Conservation (phyloP, 2,797 vertebrate genomes). For the Sitta carolinensis region DNA sequence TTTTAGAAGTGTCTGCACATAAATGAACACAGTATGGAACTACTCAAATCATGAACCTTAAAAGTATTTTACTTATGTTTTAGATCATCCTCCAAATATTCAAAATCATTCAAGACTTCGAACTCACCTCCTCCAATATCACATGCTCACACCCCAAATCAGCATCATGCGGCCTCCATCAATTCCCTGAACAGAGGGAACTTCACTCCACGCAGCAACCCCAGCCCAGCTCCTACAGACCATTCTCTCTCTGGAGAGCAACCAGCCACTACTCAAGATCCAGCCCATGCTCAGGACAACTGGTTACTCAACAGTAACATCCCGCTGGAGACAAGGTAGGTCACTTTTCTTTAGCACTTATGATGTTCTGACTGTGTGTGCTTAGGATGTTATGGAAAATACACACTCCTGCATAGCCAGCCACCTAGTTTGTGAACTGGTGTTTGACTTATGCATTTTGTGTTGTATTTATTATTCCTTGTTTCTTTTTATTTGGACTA, state of each 20-base stretch:
- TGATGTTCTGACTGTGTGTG: not conserved
- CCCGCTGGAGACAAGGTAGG: slow-evolving; percentile 96
- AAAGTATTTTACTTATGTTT: not conserved
- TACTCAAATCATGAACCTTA: not conserved
- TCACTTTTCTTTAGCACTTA: not conserved
- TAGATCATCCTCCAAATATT: slow-evolving; percentile 82
- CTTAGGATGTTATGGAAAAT: not conserved
- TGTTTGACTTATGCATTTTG: not conserved
- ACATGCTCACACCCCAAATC: slow-evolving; percentile 91
- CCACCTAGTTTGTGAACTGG: not conserved
- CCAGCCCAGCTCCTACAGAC: slow-evolving; percentile 94
- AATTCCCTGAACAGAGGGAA: slow-evolving; percentile 93
- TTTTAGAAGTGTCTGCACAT: not conserved
- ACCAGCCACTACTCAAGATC: slow-evolving; percentile 83
- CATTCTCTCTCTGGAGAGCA: slow-evolving; percentile 91
- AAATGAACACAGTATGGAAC: not conserved
- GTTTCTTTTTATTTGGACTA: not conserved
- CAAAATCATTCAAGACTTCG: slow-evolving; percentile 92
- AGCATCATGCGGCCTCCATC: slow-evolving; percentile 90
- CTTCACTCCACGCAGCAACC: slow-evolving; percentile 95
- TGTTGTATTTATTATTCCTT: not conserved
- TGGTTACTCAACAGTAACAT: slow-evolving; percentile 99
- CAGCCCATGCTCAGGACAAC: slow-evolving; percentile 91
- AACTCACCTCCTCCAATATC: slow-evolving; percentile 90
- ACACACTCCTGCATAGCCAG: not conserved